A percentile compares a stretch with the other conserved stretches of the same genome.
Evolutionary conservation across 1,140 invertebrate species (phyloP).

Genomic region (Solenopsis fugax): DNA sequence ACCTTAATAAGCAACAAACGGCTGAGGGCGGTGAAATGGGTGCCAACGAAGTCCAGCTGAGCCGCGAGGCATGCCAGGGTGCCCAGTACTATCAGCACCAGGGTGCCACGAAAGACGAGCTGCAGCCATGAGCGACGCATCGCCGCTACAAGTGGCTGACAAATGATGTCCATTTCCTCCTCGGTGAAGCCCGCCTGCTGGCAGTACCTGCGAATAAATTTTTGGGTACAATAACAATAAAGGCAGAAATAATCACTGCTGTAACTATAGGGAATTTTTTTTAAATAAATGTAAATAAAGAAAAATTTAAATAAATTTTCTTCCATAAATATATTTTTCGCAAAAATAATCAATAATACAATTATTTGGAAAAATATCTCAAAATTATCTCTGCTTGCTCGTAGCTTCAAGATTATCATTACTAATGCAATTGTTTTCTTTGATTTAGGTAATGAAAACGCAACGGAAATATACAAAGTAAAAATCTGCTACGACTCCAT

Average conservation of each 20-base stretch:
- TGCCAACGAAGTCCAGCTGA: conserved; percentile 87
- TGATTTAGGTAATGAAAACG: background rate
- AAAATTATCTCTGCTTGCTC: background rate
- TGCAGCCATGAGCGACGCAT: conserved; percentile 88
- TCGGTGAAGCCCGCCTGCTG: conserved; percentile 90
- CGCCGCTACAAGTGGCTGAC: conserved; percentile 88
- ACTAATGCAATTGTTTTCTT: background rate
- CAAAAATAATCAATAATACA: conserved; percentile 1
- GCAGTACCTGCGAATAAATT: conserved; percentile 88
- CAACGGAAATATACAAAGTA: background rate
- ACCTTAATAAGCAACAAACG: conserved; percentile 90
- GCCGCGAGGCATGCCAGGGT: conserved; percentile 84
- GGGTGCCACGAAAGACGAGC: conserved; percentile 85
- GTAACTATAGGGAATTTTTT: background rate
- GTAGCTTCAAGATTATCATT: background rate
- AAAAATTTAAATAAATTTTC: background rate
- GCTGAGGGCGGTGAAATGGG: conserved; percentile 88
- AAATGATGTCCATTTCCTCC: conserved; percentile 90
- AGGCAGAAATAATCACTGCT: background rate
- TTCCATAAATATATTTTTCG: background rate
- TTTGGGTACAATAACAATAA: background rate
- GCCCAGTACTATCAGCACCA: conserved; percentile 84
- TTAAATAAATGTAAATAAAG: too few species aligned
- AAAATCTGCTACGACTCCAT: background rate
- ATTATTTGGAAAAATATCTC: background rate